Percentiles rank a stretch among this genome's conserved stretches.
These are phyloP conservation scores for Asobara japonica DNA, from an alignment of 1,140 invertebrate species.

Conservation along the genomic window DNA sequence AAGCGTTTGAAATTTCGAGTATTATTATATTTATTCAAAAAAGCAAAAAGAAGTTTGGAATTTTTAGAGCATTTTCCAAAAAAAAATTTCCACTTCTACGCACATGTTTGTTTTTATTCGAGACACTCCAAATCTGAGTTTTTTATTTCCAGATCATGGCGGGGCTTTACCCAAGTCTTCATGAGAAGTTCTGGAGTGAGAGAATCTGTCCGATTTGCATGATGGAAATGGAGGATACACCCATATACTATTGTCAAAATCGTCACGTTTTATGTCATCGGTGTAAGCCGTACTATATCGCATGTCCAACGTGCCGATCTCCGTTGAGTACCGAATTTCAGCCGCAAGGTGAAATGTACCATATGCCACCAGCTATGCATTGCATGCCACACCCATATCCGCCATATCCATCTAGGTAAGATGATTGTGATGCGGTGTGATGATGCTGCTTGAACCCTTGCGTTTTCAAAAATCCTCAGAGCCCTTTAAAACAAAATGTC, in stretches of 20 bases:
- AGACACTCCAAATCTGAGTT: no score
- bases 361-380: constrained; percentile 33
- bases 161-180: constrained; percentile 50
- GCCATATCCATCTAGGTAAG: constrained; percentile 25
- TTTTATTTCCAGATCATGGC: constrained; percentile 40
- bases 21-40: no score
- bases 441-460: background rate
- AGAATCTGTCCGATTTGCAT: constrained; percentile 56
- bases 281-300: constrained; percentile 55
- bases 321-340: constrained; percentile 39
- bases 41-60: no score
- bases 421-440: background rate
- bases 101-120: no score
- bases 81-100: no score
- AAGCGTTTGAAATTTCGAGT: no score
- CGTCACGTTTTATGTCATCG: constrained; percentile 52
- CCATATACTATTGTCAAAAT: constrained; percentile 49
- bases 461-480: no score
- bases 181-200: constrained; percentile 49
- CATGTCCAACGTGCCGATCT: constrained; percentile 49
- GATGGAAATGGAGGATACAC: constrained; percentile 46
- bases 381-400: constrained; percentile 43
- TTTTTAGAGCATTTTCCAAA: no score
- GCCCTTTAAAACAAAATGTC: no score
- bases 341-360: constrained; percentile 8